Percentiles rank a stretch among this genome's conserved stretches.
These are phyloP conservation scores for Noctuana brunneofusca DNA, from an alignment of 2,888 invertebrate genomes.

Conservation along the genomic window DNA sequence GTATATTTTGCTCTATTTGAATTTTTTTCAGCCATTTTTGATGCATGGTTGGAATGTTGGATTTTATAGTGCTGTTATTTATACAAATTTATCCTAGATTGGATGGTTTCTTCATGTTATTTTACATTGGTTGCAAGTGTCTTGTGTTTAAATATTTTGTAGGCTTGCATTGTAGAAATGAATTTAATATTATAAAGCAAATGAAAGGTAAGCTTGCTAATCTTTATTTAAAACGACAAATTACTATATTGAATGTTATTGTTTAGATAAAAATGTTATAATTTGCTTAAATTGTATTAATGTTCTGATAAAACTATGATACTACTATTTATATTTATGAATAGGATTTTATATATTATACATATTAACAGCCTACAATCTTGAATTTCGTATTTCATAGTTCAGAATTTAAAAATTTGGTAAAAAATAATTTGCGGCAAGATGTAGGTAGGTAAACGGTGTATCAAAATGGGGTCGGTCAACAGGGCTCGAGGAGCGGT, in stretches of 20 bases:
- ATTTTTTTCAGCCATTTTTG: background rate
- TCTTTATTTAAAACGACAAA: background rate
- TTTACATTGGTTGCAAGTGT: background rate
- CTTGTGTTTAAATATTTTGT: background rate
- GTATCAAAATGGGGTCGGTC: slow-evolving; percentile 12
- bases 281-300: background rate
- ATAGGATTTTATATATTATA: too few relatives aligned
- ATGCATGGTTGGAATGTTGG: background rate
- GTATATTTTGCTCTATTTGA: background rate
- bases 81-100: background rate
- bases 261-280: background rate
- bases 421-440: background rate
- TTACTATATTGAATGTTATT: background rate
- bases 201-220: background rate
- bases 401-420: background rate
- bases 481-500: slow-evolving; percentile 42
- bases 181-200: background rate
- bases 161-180: background rate
- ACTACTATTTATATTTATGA: too few relatives aligned
- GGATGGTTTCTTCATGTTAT: background rate
- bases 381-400: too few relatives aligned
- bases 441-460: background rate
- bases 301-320: too few relatives aligned
- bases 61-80: background rate
- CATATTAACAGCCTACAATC: too few relatives aligned